phyloP scores from a whole-genome alignment of 2,797 vertebrate genomes.

The Sorex maritimensis region DNA sequence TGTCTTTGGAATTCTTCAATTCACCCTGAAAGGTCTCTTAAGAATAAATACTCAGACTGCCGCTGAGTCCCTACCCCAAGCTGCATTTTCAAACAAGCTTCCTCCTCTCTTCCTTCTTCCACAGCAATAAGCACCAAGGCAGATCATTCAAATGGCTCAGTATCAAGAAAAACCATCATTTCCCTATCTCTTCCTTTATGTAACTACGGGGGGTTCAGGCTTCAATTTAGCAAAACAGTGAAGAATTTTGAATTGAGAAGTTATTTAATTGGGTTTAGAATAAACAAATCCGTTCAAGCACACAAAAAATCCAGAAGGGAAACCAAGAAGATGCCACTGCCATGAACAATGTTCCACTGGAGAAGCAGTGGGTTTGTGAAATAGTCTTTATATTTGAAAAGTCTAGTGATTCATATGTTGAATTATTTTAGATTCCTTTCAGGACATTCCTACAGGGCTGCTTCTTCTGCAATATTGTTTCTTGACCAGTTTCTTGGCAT shows the following conservation, averaged over 20 bases:
- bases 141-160: slow-evolving; percentile 6
- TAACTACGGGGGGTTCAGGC: not conserved
- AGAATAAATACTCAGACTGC: too few relatives aligned
- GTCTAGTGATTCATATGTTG: not conserved
- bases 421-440: not conserved
- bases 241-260: slow-evolving; percentile 57
- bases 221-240: slow-evolving; percentile 24
- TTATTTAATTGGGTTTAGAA: slow-evolving; percentile 52
- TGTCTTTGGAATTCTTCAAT: slow-evolving; percentile 74
- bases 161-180: slow-evolving; percentile 34
- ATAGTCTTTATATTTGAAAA: slow-evolving; percentile 17
- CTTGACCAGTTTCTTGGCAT: not conserved
- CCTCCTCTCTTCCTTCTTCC: not conserved
- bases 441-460: not conserved
- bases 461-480: not conserved
- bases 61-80: not conserved
- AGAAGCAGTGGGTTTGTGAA: not conserved
- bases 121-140: not conserved
- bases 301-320: slow-evolving; percentile 26
- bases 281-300: slow-evolving; percentile 46
- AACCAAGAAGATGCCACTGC: not conserved
- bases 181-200: slow-evolving; percentile 32
- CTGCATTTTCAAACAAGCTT: slow-evolving; percentile 13
- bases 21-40: slow-evolving; percentile 59
- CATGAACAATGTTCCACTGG: not conserved